phyloP scores from a whole-genome alignment of 2,797 vertebrate genomes.

The Sandelia bainsii region DNA sequence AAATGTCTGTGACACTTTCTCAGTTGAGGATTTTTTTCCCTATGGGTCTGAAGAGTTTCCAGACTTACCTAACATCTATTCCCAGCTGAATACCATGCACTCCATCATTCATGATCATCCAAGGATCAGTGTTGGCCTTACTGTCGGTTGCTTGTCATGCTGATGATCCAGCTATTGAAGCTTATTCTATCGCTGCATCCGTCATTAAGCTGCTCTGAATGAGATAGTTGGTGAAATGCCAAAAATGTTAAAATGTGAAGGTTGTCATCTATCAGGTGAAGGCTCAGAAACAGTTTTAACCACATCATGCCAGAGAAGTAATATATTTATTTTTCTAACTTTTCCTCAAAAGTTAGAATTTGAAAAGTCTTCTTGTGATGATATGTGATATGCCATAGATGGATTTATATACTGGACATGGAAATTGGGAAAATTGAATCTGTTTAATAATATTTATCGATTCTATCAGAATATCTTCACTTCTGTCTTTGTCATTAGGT shows the following conservation, averaged over 20 bases:
- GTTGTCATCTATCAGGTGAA: slow-evolving; percentile 44
- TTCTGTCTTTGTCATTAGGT: slow-evolving; percentile 27
- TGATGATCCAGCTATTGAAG: slow-evolving; percentile 37
- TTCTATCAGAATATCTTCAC: slow-evolving; percentile 17
- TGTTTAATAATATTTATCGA: slow-evolving; percentile 31
- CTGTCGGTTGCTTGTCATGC: slow-evolving; percentile 21
- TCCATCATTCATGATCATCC: slow-evolving; percentile 39
- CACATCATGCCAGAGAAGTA: background rate
- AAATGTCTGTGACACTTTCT: slow-evolving; percentile 52
- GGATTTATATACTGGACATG: slow-evolving; percentile 21
- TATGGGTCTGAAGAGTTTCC: slow-evolving; percentile 30
- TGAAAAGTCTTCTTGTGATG: slow-evolving; percentile 4
- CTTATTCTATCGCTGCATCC: slow-evolving; percentile 40
- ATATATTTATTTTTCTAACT: slow-evolving; percentile 7
- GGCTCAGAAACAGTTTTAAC: slow-evolving; percentile 9
- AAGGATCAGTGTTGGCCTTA: slow-evolving; percentile 32
- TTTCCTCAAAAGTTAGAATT: slow-evolving; percentile 18
- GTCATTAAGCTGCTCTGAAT: slow-evolving; percentile 38
- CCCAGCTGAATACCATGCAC: slow-evolving; percentile 31
- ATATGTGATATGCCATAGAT: slow-evolving; percentile 20
- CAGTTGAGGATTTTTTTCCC: slow-evolving; percentile 19
- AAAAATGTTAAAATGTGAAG: slow-evolving; percentile 45
- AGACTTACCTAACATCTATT: slow-evolving; percentile 29
- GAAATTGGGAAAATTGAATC: slow-evolving; percentile 19
- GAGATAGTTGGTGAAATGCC: slow-evolving; percentile 45